Conservation (phyloP, 1,140 invertebrate species). For the Brachionus calyciflorus region DNA sequence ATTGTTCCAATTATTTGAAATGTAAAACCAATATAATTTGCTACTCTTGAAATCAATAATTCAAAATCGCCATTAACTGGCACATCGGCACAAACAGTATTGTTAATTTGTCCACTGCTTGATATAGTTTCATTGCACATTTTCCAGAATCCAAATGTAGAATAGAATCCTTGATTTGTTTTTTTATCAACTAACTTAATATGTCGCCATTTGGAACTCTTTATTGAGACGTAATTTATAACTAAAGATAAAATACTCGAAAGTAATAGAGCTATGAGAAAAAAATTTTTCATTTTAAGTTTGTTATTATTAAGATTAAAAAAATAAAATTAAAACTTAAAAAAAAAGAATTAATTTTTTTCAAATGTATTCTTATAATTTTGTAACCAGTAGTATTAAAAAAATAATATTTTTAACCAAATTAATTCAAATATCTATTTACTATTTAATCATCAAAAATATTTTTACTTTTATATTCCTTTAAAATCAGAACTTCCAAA, state of each 20-base stretch:
- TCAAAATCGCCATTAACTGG: neutral
- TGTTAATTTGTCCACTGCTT: neutral
- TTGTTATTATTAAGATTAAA: too few species aligned
- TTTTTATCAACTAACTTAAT: neutral
- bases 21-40: neutral
- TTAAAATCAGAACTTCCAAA: too few species aligned
- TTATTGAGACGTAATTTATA: neutral
- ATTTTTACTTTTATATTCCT: too few species aligned
- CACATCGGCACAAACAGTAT: neutral
- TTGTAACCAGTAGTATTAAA: too few species aligned
- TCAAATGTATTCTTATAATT: too few species aligned
- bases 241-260: neutral
- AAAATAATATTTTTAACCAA: too few species aligned
- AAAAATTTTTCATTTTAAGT: constrained; percentile 32
- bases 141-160: constrained; percentile 34
- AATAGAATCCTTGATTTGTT: neutral
- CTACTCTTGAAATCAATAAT: neutral
- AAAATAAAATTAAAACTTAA: too few species aligned
- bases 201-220: neutral
- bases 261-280: neutral
- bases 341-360: too few species aligned
- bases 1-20: constrained; percentile 22
- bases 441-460: too few species aligned
- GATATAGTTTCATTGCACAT: neutral
- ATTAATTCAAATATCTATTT: too few species aligned